These are phyloP conservation scores for Lathamus discolor DNA, from an alignment of 2,113 vertebrate genomes.

Conservation along the genomic window DNA sequence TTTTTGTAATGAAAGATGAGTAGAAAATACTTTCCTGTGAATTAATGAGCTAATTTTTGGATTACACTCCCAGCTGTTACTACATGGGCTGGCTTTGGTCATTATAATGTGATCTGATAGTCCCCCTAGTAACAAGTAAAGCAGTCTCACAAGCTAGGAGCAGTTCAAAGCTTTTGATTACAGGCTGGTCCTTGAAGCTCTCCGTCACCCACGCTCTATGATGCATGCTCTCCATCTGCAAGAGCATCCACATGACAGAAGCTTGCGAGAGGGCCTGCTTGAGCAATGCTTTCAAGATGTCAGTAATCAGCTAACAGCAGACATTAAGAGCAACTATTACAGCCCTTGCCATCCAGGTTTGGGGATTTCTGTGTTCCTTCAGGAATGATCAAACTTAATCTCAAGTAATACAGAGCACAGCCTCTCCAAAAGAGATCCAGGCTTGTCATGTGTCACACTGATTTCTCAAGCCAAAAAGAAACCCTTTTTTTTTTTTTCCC, in stretches of 20 bases:
- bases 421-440: background rate
- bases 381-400: conserved; percentile 49
- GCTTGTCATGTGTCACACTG: conserved; percentile 16
- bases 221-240: conserved; percentile 41
- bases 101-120: conserved; percentile 80
- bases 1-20: conserved; percentile 38
- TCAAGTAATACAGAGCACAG: background rate
- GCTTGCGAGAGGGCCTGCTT: conserved; percentile 50
- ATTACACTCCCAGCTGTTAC: conserved; percentile 75
- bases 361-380: conserved; percentile 38
- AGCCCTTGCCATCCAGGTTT: background rate
- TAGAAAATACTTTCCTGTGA: conserved; percentile 68
- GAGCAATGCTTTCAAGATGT: conserved; percentile 82
- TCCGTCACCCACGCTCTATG: conserved; percentile 45
- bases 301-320: conserved; percentile 78
- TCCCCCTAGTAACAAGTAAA: conserved; percentile 62
- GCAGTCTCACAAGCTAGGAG: conserved; percentile 70
- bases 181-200: conserved; percentile 70
- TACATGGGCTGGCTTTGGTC: conserved; percentile 73
- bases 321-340: conserved; percentile 42
- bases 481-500: background rate
- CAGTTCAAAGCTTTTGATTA: conserved; percentile 74
- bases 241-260: conserved; percentile 70
- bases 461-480: conserved; percentile 33
- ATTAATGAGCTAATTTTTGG: conserved; percentile 74